Conservation (phyloP, 2,797 vertebrate species). For the Chaetodon trifasciatus region DNA sequence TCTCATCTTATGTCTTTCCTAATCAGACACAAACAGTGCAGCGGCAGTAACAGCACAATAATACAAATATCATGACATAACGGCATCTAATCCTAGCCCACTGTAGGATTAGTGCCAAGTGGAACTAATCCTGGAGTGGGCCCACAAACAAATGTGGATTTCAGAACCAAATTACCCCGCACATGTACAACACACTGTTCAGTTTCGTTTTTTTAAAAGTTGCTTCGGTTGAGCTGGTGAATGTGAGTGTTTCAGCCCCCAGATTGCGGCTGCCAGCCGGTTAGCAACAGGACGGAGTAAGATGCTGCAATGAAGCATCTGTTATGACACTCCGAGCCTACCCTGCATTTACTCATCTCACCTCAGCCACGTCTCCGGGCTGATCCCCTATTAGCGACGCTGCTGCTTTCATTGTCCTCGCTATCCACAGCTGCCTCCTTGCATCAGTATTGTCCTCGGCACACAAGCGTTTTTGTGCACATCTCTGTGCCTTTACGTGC, state of each 20-base stretch:
- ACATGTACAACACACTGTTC: constrained; percentile 14
- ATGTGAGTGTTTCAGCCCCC: constrained; percentile 10
- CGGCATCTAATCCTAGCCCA: constrained; percentile 38
- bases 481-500: background rate
- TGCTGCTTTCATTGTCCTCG: constrained; percentile 27
- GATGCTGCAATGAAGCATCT: constrained; percentile 32
- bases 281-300: constrained; percentile 3
- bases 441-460: constrained; percentile 38
- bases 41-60: background rate
- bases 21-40: background rate
- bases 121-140: constrained; percentile 36
- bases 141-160: constrained; percentile 21
- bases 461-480: constrained; percentile 1
- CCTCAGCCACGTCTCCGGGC: constrained; percentile 41
- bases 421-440: constrained; percentile 39
- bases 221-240: constrained; percentile 10
- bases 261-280: constrained; percentile 6
- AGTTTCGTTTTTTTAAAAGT: background rate
- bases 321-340: constrained; percentile 43
- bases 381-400: constrained; percentile 15
- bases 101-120: constrained; percentile 27
- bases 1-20: background rate
- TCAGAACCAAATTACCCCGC: constrained; percentile 30
- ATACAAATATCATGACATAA: constrained; percentile 12
- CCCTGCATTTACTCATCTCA: constrained; percentile 45